Evolutionary conservation across 2,888 invertebrate species (phyloP).

Genomic region (Cerastoderma edule): DNA sequence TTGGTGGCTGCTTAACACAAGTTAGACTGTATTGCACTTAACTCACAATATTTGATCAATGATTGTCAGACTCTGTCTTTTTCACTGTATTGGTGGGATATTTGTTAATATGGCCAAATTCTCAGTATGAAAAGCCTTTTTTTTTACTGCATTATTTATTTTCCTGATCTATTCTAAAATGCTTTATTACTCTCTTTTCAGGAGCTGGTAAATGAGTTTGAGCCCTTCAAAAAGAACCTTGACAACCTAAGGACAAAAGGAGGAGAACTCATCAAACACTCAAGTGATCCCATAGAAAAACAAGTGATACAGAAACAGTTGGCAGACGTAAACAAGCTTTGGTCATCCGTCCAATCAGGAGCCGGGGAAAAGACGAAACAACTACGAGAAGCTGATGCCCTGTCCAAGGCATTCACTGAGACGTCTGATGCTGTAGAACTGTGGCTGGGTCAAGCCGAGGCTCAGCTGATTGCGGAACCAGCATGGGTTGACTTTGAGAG

Average conservation of each 20-base stretch:
- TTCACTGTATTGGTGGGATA: too few species aligned
- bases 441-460: conserved; percentile 71
- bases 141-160: neutral
- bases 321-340: conserved; percentile 72
- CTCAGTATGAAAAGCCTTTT: neutral
- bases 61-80: too few species aligned
- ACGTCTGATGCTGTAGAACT: conserved; percentile 65
- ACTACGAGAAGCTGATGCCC: conserved; percentile 72
- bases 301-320: conserved; percentile 72
- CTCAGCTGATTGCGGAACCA: conserved; percentile 61
- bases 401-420: conserved; percentile 70
- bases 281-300: conserved; percentile 72
- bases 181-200: conserved; percentile 42
- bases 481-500: conserved; percentile 68
- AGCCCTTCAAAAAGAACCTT: conserved; percentile 70
- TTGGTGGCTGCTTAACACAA: too few species aligned
- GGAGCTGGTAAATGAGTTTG: conserved; percentile 73
- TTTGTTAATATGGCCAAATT: too few species aligned
- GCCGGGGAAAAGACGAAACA: conserved; percentile 70
- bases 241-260: conserved; percentile 73
- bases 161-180: neutral
- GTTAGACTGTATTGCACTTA: neutral
- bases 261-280: conserved; percentile 73
- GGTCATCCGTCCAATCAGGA: conserved; percentile 71
- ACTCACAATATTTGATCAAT: too few species aligned